Evolutionary conservation across 2,888 invertebrate species (phyloP).

Genomic region (Aphodius granarius): DNA sequence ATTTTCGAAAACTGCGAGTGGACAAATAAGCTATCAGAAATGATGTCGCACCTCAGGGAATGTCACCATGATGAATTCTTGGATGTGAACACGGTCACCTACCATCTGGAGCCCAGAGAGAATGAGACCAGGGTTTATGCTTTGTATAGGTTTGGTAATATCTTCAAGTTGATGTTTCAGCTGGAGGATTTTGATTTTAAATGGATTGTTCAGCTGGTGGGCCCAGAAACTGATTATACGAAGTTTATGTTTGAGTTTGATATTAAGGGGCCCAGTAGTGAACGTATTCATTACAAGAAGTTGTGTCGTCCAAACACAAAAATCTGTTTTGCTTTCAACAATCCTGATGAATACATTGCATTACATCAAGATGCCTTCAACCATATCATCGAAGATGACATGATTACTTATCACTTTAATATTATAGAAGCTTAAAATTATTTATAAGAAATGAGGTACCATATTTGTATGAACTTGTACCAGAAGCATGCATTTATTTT

Average conservation of each 20-base stretch:
- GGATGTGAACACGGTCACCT: conserved; percentile 35
- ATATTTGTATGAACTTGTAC: neutral
- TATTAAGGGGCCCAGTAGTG: conserved; percentile 35
- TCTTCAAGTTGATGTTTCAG: conserved; percentile 42
- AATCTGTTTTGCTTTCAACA: conserved; percentile 27
- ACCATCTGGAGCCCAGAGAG: conserved; percentile 12
- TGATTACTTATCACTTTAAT: conserved; percentile 13
- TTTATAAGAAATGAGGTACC: neutral
- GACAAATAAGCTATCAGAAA: conserved; percentile 29
- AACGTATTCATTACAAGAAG: conserved; percentile 33
- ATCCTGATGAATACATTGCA: conserved; percentile 10
- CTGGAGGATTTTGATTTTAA: conserved; percentile 34
- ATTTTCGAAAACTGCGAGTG: conserved; percentile 33
- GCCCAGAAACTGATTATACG: conserved; percentile 37
- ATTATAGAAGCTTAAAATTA: conserved; percentile 2
- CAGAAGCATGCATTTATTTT: neutral
- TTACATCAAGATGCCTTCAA: neutral
- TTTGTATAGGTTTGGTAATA: conserved; percentile 33
- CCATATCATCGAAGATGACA: neutral
- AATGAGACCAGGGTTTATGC: conserved; percentile 38
- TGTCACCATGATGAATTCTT: conserved; percentile 43
- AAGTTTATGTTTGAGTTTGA: conserved; percentile 45
- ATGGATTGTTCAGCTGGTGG: conserved; percentile 44
- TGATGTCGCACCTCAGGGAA: conserved; percentile 31
- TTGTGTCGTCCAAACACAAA: conserved; percentile 31